A percentile compares a stretch with the other conserved stretches of the same genome.
phyloP scores from a whole-genome alignment of 2,888 invertebrate genomes.

The Eristalinus aeneus region DNA sequence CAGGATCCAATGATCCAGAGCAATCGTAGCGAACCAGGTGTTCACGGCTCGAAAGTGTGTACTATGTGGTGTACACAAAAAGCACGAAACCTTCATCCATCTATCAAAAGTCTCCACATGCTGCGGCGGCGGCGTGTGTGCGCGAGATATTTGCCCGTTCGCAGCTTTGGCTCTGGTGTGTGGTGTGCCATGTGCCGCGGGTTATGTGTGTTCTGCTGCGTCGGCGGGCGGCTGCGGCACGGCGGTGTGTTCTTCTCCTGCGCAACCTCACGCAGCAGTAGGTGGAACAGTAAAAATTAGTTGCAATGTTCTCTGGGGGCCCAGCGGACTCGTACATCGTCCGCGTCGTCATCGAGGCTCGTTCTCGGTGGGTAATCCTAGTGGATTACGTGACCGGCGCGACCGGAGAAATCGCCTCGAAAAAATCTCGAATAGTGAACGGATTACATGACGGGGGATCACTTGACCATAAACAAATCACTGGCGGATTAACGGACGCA shows the following conservation, averaged over 20 bases:
- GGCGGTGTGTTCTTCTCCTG: constrained; percentile 29
- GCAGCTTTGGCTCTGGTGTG: constrained; percentile 6
- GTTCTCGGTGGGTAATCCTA: constrained; percentile 61
- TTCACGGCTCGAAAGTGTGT: constrained; percentile 57
- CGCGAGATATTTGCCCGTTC: constrained; percentile 2
- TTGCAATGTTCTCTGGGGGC: constrained; percentile 48
- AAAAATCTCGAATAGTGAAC: constrained; percentile 41
- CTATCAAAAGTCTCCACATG: constrained; percentile 62
- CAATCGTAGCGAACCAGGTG: constrained; percentile 66
- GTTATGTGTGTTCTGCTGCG: constrained; percentile 57
- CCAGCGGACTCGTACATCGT: not conserved
- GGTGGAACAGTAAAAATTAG: constrained; percentile 69
- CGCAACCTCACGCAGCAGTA: constrained; percentile 62
- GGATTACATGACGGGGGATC: constrained; percentile 64
- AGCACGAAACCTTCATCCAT: constrained; percentile 59
- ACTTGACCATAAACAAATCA: constrained; percentile 71
- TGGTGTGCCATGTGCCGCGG: constrained; percentile 25
- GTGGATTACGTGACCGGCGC: constrained; percentile 63
- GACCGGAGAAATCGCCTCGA: constrained; percentile 30
- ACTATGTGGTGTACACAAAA: not conserved
- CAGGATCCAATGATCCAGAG: constrained; percentile 69
- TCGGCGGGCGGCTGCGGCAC: constrained; percentile 29
- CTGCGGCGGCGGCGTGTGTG: constrained; percentile 13
- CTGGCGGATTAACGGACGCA: constrained; percentile 63
- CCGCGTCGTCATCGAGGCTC: constrained; percentile 5